phyloP scores from a whole-genome alignment of 1,140 invertebrate species.

The Drosophila virilis region DNA sequence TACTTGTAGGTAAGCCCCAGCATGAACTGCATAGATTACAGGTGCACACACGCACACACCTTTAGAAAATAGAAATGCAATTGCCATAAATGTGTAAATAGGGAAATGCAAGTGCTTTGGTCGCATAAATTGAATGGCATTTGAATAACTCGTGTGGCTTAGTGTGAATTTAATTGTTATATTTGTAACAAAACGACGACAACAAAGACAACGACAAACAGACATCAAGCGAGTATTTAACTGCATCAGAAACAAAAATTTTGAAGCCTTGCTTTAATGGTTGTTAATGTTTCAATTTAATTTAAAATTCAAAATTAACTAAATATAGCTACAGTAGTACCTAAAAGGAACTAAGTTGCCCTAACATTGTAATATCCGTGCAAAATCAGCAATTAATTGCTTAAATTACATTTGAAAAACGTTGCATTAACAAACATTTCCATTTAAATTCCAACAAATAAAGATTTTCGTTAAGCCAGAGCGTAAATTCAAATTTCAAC shows the following conservation, averaged over 20 bases:
- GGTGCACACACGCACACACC: background rate
- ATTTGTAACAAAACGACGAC: background rate
- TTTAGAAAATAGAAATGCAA: conserved; percentile 38
- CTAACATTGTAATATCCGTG: background rate
- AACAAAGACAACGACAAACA: background rate
- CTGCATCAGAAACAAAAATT: background rate
- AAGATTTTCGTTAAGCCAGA: background rate
- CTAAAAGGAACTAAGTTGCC: too few relatives aligned
- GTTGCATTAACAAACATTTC: background rate
- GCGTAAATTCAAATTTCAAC: background rate
- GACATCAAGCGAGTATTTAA: background rate
- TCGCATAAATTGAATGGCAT: conserved; percentile 30
- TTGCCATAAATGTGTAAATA: conserved; percentile 44
- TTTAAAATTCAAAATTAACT: too few relatives aligned
- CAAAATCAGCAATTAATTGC: background rate
- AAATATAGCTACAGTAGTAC: too few relatives aligned
- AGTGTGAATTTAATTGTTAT: conserved; percentile 22
- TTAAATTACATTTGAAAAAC: background rate
- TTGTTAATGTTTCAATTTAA: background rate
- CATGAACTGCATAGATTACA: conserved; percentile 32
- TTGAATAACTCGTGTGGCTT: conserved; percentile 11
- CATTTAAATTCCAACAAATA: background rate
- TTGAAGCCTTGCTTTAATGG: background rate
- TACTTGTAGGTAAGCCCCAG: conserved; percentile 37
- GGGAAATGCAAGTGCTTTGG: conserved; percentile 6